phyloP scores from a whole-genome alignment of 1,140 invertebrate species.

The Harpegnathos saltator region DNA sequence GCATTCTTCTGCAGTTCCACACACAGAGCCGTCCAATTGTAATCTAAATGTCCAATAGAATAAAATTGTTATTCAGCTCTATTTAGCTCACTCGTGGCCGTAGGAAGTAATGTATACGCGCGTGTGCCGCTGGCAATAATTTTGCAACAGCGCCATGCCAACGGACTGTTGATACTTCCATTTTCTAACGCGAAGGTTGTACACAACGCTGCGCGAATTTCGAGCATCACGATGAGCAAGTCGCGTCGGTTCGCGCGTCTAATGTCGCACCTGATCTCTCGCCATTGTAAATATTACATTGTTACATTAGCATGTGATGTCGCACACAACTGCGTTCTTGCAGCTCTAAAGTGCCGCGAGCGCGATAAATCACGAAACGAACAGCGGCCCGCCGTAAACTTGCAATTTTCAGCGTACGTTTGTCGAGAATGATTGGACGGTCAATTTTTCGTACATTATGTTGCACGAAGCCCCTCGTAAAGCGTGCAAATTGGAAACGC shows the following conservation, averaged over 20 bases:
- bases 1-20: too few relatives aligned
- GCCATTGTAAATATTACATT: constrained; percentile 1
- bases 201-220: too few relatives aligned
- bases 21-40: too few relatives aligned
- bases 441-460: constrained; percentile 53
- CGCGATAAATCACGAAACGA: background rate
- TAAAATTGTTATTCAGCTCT: too few relatives aligned
- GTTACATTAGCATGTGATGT: constrained; percentile 17
- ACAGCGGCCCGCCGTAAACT: constrained; percentile 26
- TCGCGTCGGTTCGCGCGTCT: background rate
- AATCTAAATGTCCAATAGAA: too few relatives aligned
- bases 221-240: background rate
- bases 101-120: background rate
- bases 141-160: background rate
- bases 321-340: background rate
- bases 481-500: constrained; percentile 50
- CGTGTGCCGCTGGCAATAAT: background rate
- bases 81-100: background rate
- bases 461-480: constrained; percentile 24
- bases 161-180: background rate
- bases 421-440: constrained; percentile 29
- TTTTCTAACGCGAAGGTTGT: background rate
- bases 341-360: background rate
- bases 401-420: constrained; percentile 40
- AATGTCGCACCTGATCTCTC: too few relatives aligned